A percentile compares a stretch with the other conserved stretches of the same genome.
Conservation (phyloP, 2,888 invertebrate species). For the Cynaeus angustus region DNA sequence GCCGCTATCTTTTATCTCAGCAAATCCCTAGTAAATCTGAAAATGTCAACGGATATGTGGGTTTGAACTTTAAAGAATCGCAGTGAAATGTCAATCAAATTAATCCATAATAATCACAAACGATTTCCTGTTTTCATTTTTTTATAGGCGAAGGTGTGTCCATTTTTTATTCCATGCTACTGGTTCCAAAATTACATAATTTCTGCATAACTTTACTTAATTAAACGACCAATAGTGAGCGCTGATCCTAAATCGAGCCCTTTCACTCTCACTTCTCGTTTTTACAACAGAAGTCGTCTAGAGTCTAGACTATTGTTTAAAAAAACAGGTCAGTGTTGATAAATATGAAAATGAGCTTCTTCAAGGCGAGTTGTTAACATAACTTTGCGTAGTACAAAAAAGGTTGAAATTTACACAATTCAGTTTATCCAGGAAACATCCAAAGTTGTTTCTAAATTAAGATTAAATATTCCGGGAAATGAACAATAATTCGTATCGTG, state of each 20-base stretch:
- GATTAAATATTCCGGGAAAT: background rate
- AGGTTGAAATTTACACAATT: too few relatives aligned
- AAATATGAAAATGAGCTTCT: slow-evolving; percentile 11
- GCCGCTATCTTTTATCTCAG: background rate
- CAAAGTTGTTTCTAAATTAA: too few relatives aligned
- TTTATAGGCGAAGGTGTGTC: slow-evolving; percentile 12
- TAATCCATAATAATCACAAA: background rate
- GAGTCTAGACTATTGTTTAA: slow-evolving; percentile 12
- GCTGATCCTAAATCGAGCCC: slow-evolving; percentile 18
- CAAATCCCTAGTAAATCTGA: background rate
- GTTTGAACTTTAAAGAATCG: background rate
- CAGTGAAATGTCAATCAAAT: slow-evolving; percentile 2
- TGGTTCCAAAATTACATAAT: slow-evolving; percentile 15
- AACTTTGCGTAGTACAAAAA: slow-evolving; percentile 2
- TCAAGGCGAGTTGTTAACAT: slow-evolving; percentile 3
- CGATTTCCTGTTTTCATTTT: background rate
- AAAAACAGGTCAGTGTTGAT: slow-evolving; percentile 14
- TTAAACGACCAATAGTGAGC: slow-evolving; percentile 15
- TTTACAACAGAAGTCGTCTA: slow-evolving; percentile 17
- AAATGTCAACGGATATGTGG: slow-evolving; percentile 3
- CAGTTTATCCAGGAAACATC: too few relatives aligned
- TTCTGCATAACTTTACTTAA: slow-evolving; percentile 21
- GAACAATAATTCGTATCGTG: background rate
- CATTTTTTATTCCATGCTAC: background rate
- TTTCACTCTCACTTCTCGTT: slow-evolving; percentile 28